These are phyloP conservation scores for Phenacoccus solenopsis DNA, from an alignment of 1,140 invertebrate genomes.

Conservation along the genomic window DNA sequence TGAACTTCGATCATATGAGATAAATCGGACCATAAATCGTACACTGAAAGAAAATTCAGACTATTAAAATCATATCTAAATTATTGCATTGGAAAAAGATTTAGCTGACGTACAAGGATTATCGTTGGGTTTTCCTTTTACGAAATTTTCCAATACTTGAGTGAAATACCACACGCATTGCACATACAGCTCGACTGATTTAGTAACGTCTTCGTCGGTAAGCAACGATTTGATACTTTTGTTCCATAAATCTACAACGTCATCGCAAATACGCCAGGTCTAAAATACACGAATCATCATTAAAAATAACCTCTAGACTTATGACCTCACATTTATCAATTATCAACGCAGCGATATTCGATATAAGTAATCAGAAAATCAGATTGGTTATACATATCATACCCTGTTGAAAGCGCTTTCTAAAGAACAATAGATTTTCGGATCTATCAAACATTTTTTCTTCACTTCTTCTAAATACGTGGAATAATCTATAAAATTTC, in stretches of 20 bases:
- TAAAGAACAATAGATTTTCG: not conserved
- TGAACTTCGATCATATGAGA: not conserved
- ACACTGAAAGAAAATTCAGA: not conserved
- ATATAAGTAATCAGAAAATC: no score
- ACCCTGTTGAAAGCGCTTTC: not conserved
- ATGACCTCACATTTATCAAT: no score
- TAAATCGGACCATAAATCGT: not conserved
- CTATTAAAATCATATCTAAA: not conserved
- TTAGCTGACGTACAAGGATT: not conserved
- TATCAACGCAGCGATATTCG: no score
- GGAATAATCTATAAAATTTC: not conserved
- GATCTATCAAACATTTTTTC: not conserved
- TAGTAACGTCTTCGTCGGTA: not conserved
- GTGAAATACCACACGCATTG: conserved; percentile 5
- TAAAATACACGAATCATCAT: no score
- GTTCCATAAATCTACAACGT: not conserved
- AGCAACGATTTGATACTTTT: not conserved
- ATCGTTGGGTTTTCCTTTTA: not conserved
- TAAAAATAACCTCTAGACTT: no score
- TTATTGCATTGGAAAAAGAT: not conserved
- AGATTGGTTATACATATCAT: no score
- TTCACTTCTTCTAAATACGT: not conserved
- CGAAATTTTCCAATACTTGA: not conserved
- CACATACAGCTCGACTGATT: not conserved
- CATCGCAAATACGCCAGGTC: not conserved